Percentiles rank a stretch among this genome's conserved stretches.
Conservation (phyloP, 2,113 vertebrate species). For the Phrynocephalus versicolor region DNA sequence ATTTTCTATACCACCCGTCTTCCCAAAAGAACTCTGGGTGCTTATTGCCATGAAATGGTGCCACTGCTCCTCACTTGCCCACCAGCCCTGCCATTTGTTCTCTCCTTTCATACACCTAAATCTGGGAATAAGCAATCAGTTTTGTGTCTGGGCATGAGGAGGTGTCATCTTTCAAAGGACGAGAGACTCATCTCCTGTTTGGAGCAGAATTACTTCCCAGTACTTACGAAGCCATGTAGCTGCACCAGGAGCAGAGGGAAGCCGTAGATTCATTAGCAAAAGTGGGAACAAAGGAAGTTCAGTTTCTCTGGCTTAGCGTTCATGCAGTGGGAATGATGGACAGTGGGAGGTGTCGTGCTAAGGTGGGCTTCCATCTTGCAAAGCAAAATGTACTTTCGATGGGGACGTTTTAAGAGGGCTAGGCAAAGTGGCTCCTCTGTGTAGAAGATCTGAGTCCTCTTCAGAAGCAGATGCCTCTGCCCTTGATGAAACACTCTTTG, state of each 20-base stretch:
- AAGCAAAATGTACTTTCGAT: slow-evolving; percentile 33
- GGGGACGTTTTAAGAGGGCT: slow-evolving; percentile 48
- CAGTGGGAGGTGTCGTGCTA: slow-evolving; percentile 46
- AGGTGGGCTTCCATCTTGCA: slow-evolving; percentile 42
- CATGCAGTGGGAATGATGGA: slow-evolving; percentile 41
- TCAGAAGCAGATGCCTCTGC: slow-evolving; percentile 50
- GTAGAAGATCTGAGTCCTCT: slow-evolving; percentile 34
- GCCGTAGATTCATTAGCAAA: neutral
- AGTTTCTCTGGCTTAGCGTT: slow-evolving; percentile 20
- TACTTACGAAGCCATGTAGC: neutral
- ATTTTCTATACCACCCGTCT: too few relatives aligned
- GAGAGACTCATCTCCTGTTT: slow-evolving; percentile 21
- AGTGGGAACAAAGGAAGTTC: neutral
- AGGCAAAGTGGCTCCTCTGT: neutral
- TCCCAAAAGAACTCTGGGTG: too few relatives aligned
- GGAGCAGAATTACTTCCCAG: neutral
- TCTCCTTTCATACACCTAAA: neutral
- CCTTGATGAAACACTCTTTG: slow-evolving; percentile 53
- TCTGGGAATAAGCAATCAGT: neutral
- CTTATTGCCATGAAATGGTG: neutral
- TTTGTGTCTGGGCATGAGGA: neutral
- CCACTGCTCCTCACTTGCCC: neutral
- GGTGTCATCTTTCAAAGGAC: neutral
- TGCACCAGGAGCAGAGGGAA: neutral
- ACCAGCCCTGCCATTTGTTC: neutral